phyloP scores from a whole-genome alignment of 35 echinoderm and acorn worm species.

The Heliocidaris erythrogramma region DNA sequence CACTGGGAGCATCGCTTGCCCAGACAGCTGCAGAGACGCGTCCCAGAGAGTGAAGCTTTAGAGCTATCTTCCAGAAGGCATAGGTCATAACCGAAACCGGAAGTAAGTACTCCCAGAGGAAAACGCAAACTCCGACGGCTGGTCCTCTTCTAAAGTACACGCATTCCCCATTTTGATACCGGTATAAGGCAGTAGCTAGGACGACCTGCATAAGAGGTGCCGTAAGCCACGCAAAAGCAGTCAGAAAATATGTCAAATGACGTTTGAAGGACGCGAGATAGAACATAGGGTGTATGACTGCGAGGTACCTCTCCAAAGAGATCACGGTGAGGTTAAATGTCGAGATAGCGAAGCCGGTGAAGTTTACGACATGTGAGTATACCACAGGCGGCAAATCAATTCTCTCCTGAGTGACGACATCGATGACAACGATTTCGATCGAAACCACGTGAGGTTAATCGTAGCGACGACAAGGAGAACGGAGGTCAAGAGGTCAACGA shows the following conservation, averaged over 20 bases:
- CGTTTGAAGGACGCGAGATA: not conserved
- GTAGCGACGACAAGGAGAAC: slow-evolving; percentile 41
- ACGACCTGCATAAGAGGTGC: slow-evolving; percentile 24
- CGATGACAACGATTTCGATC: not conserved
- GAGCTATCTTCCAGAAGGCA: slow-evolving; percentile 26
- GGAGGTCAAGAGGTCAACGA: slow-evolving; percentile 52
- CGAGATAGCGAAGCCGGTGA: slow-evolving; percentile 51
- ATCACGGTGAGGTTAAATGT: slow-evolving; percentile 53
- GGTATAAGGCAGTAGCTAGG: not conserved
- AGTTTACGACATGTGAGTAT: slow-evolving; percentile 40
- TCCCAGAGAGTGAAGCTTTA: slow-evolving; percentile 1
- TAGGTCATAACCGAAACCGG: slow-evolving; percentile 47
- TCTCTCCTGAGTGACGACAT: not conserved
- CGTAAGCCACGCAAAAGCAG: slow-evolving; percentile 13
- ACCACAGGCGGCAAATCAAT: slow-evolving; percentile 51
- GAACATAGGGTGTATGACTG: slow-evolving; percentile 49
- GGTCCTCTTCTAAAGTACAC: not conserved
- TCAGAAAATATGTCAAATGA: not conserved
- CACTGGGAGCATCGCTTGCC: not conserved
- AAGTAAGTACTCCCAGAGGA: slow-evolving; percentile 49
- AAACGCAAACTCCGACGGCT: not conserved
- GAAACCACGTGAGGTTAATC: slow-evolving; percentile 8
- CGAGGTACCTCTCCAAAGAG: slow-evolving; percentile 59
- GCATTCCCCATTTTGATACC: slow-evolving; percentile 14
- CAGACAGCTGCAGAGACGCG: not conserved